A percentile compares a stretch with the other conserved stretches of the same genome.
Evolutionary conservation across 1,140 invertebrate genomes (phyloP).

Genomic region (Drosophila kanapiae): DNA sequence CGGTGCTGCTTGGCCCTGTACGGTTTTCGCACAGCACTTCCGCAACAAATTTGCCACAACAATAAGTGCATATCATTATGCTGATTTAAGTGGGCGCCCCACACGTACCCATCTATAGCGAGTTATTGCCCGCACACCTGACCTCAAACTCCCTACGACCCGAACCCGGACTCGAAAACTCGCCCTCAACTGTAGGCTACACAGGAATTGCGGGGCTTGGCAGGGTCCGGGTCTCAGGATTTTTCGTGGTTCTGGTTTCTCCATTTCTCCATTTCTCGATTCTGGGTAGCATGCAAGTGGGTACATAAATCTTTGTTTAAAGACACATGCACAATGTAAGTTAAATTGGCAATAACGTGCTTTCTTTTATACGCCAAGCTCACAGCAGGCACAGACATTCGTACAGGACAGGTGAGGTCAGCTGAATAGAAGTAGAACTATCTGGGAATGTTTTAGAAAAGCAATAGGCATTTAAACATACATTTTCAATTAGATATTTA

Average conservation of each 20-base stretch:
- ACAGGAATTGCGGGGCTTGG: slow-evolving; percentile 14
- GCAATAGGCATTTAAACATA: too few relatives aligned
- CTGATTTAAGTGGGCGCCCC: slow-evolving; percentile 77
- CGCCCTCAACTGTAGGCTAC: slow-evolving; percentile 24
- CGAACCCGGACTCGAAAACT: neutral
- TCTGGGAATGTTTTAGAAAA: neutral
- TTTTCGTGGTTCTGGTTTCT: slow-evolving; percentile 4
- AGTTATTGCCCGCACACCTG: slow-evolving; percentile 76
- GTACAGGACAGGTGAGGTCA: slow-evolving; percentile 30
- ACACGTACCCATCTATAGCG: slow-evolving; percentile 59
- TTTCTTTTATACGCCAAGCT: slow-evolving; percentile 75
- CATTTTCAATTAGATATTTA: too few relatives aligned
- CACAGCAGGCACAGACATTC: slow-evolving; percentile 35
- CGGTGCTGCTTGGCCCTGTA: slow-evolving; percentile 30
- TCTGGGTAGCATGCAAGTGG: slow-evolving; percentile 74
- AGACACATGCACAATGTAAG: slow-evolving; percentile 83
- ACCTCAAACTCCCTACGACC: slow-evolving; percentile 35
- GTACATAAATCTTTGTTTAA: slow-evolving; percentile 83
- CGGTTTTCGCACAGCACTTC: slow-evolving; percentile 80
- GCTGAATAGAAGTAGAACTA: slow-evolving; percentile 14
- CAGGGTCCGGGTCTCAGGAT: slow-evolving; percentile 3
- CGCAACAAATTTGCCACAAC: slow-evolving; percentile 81
- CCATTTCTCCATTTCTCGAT: slow-evolving; percentile 4
- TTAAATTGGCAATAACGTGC: slow-evolving; percentile 83
- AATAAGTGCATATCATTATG: slow-evolving; percentile 83